Evolutionary conservation across 2,113 vertebrate species (phyloP).

Genomic region (Indicator indicator): DNA sequence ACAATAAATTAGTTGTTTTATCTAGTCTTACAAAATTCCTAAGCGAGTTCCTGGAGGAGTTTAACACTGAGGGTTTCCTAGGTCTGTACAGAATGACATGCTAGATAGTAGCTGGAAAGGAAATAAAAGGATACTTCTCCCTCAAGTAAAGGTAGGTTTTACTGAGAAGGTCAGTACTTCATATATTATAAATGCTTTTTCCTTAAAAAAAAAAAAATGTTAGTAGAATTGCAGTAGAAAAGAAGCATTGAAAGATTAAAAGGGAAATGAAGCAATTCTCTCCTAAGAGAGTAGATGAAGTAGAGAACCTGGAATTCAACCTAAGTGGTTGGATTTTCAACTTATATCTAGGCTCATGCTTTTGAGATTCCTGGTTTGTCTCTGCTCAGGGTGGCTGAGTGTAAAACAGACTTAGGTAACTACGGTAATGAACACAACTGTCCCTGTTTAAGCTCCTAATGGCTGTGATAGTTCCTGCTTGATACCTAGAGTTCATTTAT

Average conservation of each 20-base stretch:
- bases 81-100: background rate
- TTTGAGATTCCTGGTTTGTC: background rate
- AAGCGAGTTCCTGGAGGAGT: background rate
- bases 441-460: background rate
- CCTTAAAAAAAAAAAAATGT: accelerated
- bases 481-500: background rate
- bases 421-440: background rate
- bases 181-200: background rate
- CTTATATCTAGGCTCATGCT: background rate
- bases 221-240: background rate
- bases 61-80: background rate
- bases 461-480: background rate
- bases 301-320: background rate
- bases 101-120: background rate
- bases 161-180: background rate
- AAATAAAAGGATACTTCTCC: background rate
- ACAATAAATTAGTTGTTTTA: background rate
- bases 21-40: background rate
- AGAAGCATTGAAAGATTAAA: background rate
- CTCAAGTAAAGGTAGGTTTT: background rate
- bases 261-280: background rate
- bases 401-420: background rate
- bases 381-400: background rate
- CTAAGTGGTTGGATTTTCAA: background rate
- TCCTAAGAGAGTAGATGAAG: background rate